Conservation (phyloP, 2,888 invertebrate species). For the Coleophora deauratella region DNA sequence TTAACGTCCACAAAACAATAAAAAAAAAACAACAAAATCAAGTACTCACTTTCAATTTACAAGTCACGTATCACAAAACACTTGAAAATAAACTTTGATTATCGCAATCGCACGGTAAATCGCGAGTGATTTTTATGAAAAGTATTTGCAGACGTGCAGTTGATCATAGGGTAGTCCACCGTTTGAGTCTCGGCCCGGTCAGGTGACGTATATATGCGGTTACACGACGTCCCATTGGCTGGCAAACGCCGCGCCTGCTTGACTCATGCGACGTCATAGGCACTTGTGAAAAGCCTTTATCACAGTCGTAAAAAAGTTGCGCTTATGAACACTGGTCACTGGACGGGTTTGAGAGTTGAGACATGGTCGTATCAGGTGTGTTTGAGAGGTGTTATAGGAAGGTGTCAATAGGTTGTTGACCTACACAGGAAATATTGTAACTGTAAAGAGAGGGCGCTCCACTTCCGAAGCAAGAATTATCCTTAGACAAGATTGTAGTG, state of each 20-base stretch:
- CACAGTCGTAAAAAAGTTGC: constrained; percentile 11
- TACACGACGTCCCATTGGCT: constrained; percentile 40
- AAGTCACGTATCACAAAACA: constrained; percentile 11
- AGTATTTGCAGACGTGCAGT: constrained; percentile 38
- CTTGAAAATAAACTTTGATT: not conserved
- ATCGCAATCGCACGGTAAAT: constrained; percentile 10
- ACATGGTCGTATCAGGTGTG: no score
- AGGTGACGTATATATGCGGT: constrained; percentile 51
- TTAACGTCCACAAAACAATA: no score
- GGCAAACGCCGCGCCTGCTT: constrained; percentile 46
- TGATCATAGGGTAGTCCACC: constrained; percentile 34
- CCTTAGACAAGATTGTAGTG: no score
- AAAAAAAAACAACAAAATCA: no score
- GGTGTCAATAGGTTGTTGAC: no score
- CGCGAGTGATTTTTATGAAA: constrained; percentile 17
- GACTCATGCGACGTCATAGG: constrained; percentile 24
- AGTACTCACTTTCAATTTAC: constrained; percentile 17
- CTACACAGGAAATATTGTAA: no score
- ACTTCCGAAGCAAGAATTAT: no score
- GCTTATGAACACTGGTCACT: no score
- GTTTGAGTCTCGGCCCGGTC: constrained; percentile 41
- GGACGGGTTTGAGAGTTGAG: no score
- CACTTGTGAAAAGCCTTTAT: constrained; percentile 50
- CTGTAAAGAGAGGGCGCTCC: no score
- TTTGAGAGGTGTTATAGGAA: no score